These are phyloP conservation scores for Otus sunia DNA, from an alignment of 2,113 vertebrate species.

Conservation along the genomic window DNA sequence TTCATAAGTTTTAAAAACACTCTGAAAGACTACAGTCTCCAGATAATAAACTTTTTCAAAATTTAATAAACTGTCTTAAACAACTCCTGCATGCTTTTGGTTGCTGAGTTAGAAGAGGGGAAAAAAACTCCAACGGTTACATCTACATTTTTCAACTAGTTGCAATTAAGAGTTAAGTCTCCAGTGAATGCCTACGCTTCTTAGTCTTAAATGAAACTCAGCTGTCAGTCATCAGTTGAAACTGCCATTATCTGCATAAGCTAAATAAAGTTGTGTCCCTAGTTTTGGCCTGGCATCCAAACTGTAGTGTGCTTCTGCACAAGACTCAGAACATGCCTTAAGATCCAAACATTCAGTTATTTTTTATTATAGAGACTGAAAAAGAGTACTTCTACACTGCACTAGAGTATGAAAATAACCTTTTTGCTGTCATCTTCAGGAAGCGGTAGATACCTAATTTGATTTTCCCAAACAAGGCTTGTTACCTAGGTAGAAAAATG, in stretches of 20 bases:
- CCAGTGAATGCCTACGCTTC: background rate
- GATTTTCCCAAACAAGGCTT: background rate
- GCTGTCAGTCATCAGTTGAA: background rate
- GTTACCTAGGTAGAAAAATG: background rate
- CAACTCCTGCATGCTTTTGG: background rate
- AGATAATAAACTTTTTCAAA: background rate
- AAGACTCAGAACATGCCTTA: background rate
- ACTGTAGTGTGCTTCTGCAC: background rate
- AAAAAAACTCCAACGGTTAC: fast-evolving
- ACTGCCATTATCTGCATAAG: fast-evolving
- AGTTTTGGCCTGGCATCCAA: background rate
- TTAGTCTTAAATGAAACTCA: background rate
- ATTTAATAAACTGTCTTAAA: background rate
- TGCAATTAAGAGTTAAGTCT: background rate
- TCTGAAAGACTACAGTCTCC: background rate
- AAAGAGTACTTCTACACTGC: background rate
- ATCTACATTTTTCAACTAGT: background rate
- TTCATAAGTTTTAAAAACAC: background rate
- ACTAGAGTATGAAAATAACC: background rate
- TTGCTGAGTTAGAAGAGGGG: background rate
- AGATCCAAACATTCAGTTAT: background rate
- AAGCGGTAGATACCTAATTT: background rate
- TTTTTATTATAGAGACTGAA: background rate
- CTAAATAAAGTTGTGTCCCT: background rate
- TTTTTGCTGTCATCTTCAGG: background rate